Base-by-base conservation (phyloP, 2,113 vertebrate species). In the Tamias sibiricus region DNA sequence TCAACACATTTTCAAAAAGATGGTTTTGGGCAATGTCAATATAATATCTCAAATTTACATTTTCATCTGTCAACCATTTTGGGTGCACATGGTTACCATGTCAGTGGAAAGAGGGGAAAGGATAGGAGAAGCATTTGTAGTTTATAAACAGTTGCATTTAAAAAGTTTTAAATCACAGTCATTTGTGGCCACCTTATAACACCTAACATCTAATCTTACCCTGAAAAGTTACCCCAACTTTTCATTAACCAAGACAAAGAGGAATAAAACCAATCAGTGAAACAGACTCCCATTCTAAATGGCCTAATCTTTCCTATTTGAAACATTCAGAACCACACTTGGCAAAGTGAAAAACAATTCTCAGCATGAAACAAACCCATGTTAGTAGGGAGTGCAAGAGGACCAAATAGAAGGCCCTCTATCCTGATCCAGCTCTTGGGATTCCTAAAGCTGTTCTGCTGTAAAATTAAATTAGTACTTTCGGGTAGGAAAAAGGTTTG, bases 381-480 rank as follows among this genome's bases (percentile, higher is more conserved):
- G 77, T 87, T 79, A 79, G 42, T 14, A 83, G 72, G 52, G 4
- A 81, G 5, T 62, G 24, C 71, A 49, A 97, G 94, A 83, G 4
- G 4, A 84, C 54, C 16, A 90, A 59, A 47, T 72, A 94, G 66
- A 88, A 37, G 81, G 42, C 2, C 11, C 88, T 5, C 49, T 95
- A n/a, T 72, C 19, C 74, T 44, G n/a, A 92, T 94, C 95, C 81
- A 26, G 17, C 64, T 28, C 47, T 62, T 86, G 83, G 79, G 86
- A 90, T 80, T 74, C 28, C 42, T 68, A 79, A 91, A 95, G 79
- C 76, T 87, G 74, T 77, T 93, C 47, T 92, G 57, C 54, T 91
- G n/a, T 93, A 87, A 96, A 97, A 81, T 94, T 97, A 90, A 93
- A 96, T 95, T 90, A 95, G 82, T 87, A 72, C 35, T 92, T 95